Evolutionary conservation across 2,888 invertebrate genomes (phyloP).

Genomic region (Antheraea assamensis): DNA sequence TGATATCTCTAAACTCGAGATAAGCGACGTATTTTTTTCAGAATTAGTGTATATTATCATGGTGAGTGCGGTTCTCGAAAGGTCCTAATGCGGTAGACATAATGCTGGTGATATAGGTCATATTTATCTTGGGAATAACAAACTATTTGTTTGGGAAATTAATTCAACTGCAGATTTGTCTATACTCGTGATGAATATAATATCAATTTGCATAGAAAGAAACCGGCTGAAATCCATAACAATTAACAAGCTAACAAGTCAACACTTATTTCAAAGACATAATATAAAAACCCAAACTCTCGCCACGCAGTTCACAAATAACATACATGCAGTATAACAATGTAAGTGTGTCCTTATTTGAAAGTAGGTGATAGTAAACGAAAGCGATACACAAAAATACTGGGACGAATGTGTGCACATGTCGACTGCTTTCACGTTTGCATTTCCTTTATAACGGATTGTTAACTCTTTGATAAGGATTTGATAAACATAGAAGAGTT

Average conservation of each 20-base stretch:
- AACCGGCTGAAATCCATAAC: background rate
- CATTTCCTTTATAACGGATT: background rate
- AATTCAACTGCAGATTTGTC: too few species aligned
- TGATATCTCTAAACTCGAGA: too few species aligned
- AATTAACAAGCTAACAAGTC: background rate
- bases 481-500: background rate
- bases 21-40: too few species aligned
- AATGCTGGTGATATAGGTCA: background rate
- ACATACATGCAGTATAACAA: background rate
- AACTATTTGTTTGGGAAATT: too few species aligned
- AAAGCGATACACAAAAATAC: conserved; percentile 7
- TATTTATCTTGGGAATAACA: too few species aligned
- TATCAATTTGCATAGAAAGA: too few species aligned
- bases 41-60: too few species aligned
- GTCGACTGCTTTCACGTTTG: background rate
- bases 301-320: background rate
- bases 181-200: too few species aligned
- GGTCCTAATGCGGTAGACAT: background rate
- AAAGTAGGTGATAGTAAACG: conserved; percentile 6
- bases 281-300: background rate
- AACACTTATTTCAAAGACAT: background rate
- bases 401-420: background rate
- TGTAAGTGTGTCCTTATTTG: background rate
- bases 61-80: too few species aligned
- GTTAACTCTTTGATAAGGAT: background rate